Percentiles rank a stretch among this genome's conserved stretches.
phyloP scores from a whole-genome alignment of 2,797 vertebrate species.

The Chaenodraco wilsoni region DNA sequence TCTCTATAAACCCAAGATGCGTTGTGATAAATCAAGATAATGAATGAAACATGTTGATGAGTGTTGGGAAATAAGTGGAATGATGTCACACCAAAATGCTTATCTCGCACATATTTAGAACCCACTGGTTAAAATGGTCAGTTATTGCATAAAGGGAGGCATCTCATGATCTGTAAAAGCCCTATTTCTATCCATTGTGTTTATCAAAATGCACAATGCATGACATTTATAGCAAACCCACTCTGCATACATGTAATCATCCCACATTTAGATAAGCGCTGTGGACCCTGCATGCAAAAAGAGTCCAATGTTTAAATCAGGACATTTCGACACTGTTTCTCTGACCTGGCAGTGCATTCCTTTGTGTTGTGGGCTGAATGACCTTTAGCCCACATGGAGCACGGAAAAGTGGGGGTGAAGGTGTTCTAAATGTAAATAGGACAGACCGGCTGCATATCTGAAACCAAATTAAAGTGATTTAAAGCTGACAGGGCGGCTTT shows the following conservation, averaged over 20 bases:
- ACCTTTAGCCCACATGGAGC: slow-evolving; percentile 58
- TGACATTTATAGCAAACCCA: neutral
- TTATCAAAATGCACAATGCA: slow-evolving; percentile 1
- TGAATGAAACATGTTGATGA: neutral
- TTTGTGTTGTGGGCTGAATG: slow-evolving; percentile 29
- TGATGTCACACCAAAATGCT: neutral
- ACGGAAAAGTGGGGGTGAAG: slow-evolving; percentile 6
- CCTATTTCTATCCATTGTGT: slow-evolving; percentile 8
- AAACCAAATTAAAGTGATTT: slow-evolving; percentile 44
- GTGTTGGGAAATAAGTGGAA: neutral
- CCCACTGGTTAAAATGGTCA: neutral
- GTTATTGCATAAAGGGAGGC: neutral
- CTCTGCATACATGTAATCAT: slow-evolving; percentile 41
- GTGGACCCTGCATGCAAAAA: neutral
- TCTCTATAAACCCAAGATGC: neutral
- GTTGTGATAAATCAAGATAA: neutral
- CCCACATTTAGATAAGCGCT: slow-evolving; percentile 34
- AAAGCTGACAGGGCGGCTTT: slow-evolving; percentile 18
- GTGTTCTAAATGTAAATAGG: slow-evolving; percentile 25
- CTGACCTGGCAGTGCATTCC: slow-evolving; percentile 18
- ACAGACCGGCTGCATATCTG: slow-evolving; percentile 27
- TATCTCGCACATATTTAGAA: neutral
- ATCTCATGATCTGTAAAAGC: neutral
- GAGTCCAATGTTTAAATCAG: neutral
- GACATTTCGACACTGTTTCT: slow-evolving; percentile 7